Conservation (phyloP, 1,140 invertebrate genomes). For the Arion vulgaris region DNA sequence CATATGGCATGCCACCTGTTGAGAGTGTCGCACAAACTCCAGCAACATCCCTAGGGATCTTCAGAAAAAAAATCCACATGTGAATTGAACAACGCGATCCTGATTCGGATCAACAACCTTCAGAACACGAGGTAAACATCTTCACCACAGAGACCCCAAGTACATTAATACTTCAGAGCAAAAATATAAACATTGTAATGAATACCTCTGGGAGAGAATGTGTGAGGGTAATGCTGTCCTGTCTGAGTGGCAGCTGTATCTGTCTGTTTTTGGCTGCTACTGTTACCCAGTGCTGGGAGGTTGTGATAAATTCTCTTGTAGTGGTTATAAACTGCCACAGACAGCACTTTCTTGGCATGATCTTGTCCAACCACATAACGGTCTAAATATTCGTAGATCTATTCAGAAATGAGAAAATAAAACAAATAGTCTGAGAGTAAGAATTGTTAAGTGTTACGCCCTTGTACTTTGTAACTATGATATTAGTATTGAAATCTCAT, state of each 20-base stretch:
- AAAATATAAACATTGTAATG: background rate
- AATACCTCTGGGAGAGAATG: conserved; percentile 47
- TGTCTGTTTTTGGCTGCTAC: conserved; percentile 26
- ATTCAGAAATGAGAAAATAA: background rate
- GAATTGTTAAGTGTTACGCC: background rate
- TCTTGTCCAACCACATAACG: conserved; percentile 99
- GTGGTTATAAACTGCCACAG: conserved; percentile 99
- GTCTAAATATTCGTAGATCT: conserved; percentile 85
- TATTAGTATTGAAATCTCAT: too few species aligned
- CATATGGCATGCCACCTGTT: too few species aligned
- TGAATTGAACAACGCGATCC: too few species aligned
- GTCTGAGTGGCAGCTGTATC: conserved; percentile 28
- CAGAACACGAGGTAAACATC: too few species aligned
- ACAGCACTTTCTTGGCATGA: conserved; percentile 97
- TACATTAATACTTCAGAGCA: background rate
- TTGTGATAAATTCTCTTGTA: conserved; percentile 98
- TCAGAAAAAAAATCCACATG: too few species aligned
- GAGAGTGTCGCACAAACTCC: too few species aligned
- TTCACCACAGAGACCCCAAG: too few species aligned
- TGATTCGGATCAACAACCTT: too few species aligned
- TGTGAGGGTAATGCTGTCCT: conserved; percentile 41
- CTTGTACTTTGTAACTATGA: too few species aligned
- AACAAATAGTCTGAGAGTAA: background rate
- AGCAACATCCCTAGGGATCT: too few species aligned
- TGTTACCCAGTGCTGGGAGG: conserved; percentile 70